These are phyloP conservation scores for Plectropomus leopardus DNA, from an alignment of 2,113 vertebrate genomes.

Conservation along the genomic window DNA sequence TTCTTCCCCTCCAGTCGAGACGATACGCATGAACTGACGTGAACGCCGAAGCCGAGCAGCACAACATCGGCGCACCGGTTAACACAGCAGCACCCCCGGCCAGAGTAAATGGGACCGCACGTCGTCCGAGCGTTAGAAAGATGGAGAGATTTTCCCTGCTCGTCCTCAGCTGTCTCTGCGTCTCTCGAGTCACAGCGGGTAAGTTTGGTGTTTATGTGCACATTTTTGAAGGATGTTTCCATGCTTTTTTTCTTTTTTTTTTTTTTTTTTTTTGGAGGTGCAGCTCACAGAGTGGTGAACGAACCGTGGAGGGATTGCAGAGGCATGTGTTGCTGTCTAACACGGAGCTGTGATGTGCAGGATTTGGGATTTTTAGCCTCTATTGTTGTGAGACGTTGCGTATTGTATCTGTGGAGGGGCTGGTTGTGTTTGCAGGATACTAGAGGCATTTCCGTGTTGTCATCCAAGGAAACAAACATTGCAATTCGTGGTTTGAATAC, in stretches of 20 bases:
- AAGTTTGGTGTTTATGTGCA: constrained; percentile 71
- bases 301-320: background rate
- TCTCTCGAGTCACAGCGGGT: constrained; percentile 81
- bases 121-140: constrained; percentile 68
- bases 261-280: background rate
- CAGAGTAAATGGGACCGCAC: constrained; percentile 79
- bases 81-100: constrained; percentile 46
- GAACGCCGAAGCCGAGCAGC: constrained; percentile 68
- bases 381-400: constrained; percentile 27
- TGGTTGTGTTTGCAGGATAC: constrained; percentile 21
- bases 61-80: constrained; percentile 30
- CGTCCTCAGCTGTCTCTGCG: constrained; percentile 79
- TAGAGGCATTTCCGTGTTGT: constrained; percentile 18
- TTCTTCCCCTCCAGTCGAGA: constrained; percentile 37
- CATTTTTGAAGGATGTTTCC: background rate
- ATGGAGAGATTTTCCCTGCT: constrained; percentile 83
- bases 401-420: constrained; percentile 25
- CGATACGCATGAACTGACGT: constrained; percentile 64
- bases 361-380: background rate
- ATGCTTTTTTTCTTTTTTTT: background rate
- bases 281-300: background rate
- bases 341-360: background rate
- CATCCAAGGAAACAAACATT: constrained; percentile 15
- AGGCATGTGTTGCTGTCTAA: constrained; percentile 24
- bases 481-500: background rate